Conservation (phyloP, 2,888 invertebrate species). For the Diarsia dahlii region DNA sequence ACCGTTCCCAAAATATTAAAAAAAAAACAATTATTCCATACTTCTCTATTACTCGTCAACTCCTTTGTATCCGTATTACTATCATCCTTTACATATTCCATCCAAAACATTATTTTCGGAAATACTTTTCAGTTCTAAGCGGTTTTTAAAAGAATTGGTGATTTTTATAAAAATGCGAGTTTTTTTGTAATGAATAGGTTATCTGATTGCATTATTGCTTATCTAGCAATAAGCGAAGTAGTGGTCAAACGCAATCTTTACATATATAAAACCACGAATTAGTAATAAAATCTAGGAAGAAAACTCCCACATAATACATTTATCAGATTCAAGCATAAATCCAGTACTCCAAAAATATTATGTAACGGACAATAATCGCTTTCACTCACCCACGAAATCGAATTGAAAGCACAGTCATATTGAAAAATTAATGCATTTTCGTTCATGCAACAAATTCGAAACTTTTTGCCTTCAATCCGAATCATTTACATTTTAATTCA, state of each 20-base stretch:
- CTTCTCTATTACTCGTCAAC: too few species aligned
- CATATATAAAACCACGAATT: not conserved
- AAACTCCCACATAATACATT: not conserved
- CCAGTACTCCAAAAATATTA: not conserved
- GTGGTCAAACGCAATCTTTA: not conserved
- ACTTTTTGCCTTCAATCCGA: constrained; percentile 27
- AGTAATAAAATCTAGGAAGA: not conserved
- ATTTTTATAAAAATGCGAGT: not conserved
- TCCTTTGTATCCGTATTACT: too few species aligned
- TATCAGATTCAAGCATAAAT: not conserved
- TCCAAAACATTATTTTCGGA: too few species aligned
- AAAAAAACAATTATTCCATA: not conserved
- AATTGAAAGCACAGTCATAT: constrained; percentile 15
- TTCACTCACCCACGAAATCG: constrained; percentile 15
- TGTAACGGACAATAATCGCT: constrained; percentile 3
- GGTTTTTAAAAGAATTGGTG: too few species aligned
- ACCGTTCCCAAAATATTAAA: not conserved
- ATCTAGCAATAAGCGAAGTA: not conserved
- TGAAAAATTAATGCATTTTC: constrained; percentile 31
- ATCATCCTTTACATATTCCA: too few species aligned
- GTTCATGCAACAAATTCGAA: not conserved
- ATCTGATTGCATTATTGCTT: not conserved
- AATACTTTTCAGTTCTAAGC: too few species aligned
- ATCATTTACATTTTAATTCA: constrained; percentile 36
- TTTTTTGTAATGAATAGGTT: not conserved